Evolutionary conservation across 2,888 invertebrate species (phyloP).

Genomic region (Strigamia maritima): DNA sequence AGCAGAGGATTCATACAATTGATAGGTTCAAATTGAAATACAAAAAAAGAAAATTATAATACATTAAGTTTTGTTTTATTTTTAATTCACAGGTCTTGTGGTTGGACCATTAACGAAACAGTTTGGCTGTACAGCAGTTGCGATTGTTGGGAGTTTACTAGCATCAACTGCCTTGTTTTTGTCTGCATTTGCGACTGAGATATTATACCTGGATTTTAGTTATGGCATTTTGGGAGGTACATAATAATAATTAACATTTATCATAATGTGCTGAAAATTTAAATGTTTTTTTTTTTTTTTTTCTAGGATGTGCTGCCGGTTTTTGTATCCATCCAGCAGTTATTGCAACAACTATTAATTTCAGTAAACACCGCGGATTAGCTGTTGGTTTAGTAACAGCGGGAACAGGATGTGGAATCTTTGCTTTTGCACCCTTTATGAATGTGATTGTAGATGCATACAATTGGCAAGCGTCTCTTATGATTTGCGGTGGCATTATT

Average conservation of each 20-base stretch:
- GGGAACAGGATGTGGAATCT: constrained; percentile 13
- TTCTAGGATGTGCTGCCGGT: constrained; percentile 23
- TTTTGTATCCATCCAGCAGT: constrained; percentile 36
- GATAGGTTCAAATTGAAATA: not conserved
- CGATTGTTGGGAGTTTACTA: not conserved
- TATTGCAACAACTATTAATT: constrained; percentile 29
- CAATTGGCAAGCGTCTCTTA: not conserved
- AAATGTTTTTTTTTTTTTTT: not conserved
- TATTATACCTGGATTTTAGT: constrained; percentile 25
- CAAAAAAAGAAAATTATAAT: no score
- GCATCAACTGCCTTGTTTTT: constrained; percentile 7
- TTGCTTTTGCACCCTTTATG: not conserved
- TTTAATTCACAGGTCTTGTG: not conserved
- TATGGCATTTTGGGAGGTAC: constrained; percentile 31
- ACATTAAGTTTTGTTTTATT: no score
- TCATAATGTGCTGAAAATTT: not conserved
- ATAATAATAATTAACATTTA: not conserved
- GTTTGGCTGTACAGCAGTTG: not conserved
- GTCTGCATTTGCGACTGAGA: not conserved
- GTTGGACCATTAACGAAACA: constrained; percentile 27
- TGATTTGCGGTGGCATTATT: not conserved
- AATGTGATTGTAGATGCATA: not conserved
- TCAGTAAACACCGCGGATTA: not conserved
- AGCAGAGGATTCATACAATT: constrained; percentile 28
- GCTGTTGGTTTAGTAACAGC: constrained; percentile 37